Evolutionary conservation across 2,113 vertebrate species (phyloP), one percentile per base, ranked within the genome.

Genomic region (Malurus elegans): DNA sequence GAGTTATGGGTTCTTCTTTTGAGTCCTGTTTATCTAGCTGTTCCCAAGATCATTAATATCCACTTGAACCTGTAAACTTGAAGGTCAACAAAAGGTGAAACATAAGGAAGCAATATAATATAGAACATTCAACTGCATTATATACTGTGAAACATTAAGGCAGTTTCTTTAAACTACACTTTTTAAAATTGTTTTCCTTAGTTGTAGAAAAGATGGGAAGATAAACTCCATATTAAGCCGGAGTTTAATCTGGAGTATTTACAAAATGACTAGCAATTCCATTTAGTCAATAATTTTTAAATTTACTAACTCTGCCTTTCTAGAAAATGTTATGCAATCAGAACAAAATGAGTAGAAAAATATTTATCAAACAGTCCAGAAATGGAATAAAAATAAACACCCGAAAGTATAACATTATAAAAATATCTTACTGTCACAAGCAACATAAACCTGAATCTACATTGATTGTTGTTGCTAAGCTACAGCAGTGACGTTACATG

Each of bases 11-110:
- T 62, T 89, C 73, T 95, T 5, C 21, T 72, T 90, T 86, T 75
- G 48, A 88, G 56, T 87, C 86, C 54, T 96, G 88, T 91, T 97
- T 97, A 81, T 75, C 80, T 93, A 88, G 79, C 54, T 74, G 19
- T 73, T 95, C 86, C 62, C 70, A 64, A 79, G 76, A 80, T 53
- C 83, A 87, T 88, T 91, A 94, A 93, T 92, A 94, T 48, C 87
- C 47, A 87, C 36, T 96, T 80, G 57, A 95, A 95, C 65, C 76
- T 89, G 62, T 94, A 95, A 87, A 95, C 83, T 65, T 88, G 32
- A 91, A 86, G 90, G 94, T 94, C 92, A 95, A 76, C 42, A 51
- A 79, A 86, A 94, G 88, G 88, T 94, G 88, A 96, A 93, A 85
- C 88, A 79, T 92, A 91, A 92, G 94, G 86, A 96, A 96, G 67